Conservation (phyloP, 2,888 invertebrate genomes). For the Ametastegia equiseti region DNA sequence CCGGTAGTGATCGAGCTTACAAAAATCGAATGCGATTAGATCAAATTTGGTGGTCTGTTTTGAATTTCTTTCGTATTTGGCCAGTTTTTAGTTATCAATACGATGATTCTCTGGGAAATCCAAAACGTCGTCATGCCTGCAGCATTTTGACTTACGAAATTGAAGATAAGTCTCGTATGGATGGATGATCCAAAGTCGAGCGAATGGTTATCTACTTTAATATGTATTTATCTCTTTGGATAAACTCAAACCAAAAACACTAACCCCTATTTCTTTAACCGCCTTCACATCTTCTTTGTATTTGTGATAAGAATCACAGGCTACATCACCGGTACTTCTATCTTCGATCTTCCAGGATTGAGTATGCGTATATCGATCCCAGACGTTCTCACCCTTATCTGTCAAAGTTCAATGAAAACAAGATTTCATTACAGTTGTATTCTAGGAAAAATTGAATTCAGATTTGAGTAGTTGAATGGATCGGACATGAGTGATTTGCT, state of each 20-base stretch:
- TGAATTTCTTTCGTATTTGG: not conserved
- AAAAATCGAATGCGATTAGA: slow-evolving; percentile 50
- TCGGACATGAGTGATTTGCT: no score
- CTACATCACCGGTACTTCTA: slow-evolving; percentile 80
- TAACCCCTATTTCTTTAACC: slow-evolving; percentile 78
- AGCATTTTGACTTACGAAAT: not conserved
- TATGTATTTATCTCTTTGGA: no score
- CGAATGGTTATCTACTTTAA: no score
- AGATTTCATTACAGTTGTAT: not conserved
- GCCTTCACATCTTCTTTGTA: slow-evolving; percentile 81
- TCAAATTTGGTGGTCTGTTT: not conserved
- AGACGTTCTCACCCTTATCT: slow-evolving; percentile 83
- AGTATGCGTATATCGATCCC: slow-evolving; percentile 82
- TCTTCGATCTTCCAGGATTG: slow-evolving; percentile 78
- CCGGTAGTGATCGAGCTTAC: slow-evolving; percentile 58
- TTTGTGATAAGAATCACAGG: slow-evolving; percentile 83
- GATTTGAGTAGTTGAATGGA: not conserved
- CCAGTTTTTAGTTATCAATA: not conserved
- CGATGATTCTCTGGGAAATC: no score
- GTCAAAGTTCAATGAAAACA: slow-evolving; percentile 47
- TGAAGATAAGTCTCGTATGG: no score
- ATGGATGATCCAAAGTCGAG: no score
- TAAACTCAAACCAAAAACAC: slow-evolving; percentile 29
- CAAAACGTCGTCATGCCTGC: not conserved
- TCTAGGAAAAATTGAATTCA: not conserved